A percentile compares a stretch with the other conserved stretches of the same genome.
Evolutionary conservation across 2,113 vertebrate species (phyloP).

Genomic region (Gymnobelideus leadbeateri): DNA sequence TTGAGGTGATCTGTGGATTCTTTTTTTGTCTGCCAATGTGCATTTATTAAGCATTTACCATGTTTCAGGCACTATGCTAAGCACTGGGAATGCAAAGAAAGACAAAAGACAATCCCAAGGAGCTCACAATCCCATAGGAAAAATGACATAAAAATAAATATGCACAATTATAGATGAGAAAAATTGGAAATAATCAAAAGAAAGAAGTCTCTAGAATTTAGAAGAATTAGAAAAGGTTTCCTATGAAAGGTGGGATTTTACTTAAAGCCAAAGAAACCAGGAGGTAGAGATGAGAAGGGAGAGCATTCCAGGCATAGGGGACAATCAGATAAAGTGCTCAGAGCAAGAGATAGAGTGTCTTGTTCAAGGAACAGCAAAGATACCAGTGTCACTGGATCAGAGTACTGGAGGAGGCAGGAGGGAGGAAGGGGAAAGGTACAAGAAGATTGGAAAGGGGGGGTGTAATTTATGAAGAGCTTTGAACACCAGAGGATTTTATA

Average conservation of each 20-base stretch:
- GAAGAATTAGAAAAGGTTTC: background rate
- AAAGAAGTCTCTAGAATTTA: background rate
- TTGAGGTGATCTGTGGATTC: background rate
- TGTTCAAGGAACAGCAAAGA: background rate
- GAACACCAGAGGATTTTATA: background rate
- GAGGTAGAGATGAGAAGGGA: background rate
- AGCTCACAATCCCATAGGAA: background rate
- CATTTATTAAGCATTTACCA: background rate
- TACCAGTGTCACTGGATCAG: background rate
- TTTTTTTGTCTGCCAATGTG: background rate
- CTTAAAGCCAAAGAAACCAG: background rate
- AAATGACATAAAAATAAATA: background rate
- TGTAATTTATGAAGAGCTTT: background rate
- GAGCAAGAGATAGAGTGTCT: background rate
- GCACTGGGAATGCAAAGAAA: background rate
- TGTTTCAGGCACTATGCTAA: background rate
- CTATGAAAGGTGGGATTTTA: background rate
- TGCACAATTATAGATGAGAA: background rate
- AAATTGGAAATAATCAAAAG: background rate
- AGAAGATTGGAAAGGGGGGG: background rate
- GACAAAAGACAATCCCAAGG: background rate
- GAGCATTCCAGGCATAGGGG: background rate
- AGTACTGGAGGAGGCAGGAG: background rate
- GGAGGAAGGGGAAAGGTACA: background rate
- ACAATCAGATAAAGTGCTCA: background rate